These are phyloP conservation scores for Musca vetustissima DNA, from an alignment of 1,140 invertebrate genomes.

Conservation along the genomic window DNA sequence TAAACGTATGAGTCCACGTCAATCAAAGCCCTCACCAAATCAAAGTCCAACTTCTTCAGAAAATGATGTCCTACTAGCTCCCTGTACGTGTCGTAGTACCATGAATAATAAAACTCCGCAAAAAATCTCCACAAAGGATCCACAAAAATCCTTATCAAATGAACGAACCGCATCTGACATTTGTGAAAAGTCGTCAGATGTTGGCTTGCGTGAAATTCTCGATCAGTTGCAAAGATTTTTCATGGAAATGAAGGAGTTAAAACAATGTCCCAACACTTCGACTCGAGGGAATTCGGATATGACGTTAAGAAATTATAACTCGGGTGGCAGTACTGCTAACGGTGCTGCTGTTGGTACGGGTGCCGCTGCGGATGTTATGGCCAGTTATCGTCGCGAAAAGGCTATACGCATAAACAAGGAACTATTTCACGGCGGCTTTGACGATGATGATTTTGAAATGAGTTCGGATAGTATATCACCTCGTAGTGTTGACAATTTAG, in stretches of 20 bases:
- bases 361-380: background rate
- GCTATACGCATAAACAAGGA: conserved; percentile 21
- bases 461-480: conserved; percentile 44
- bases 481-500: conserved; percentile 38
- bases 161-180: conserved; percentile 30
- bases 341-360: background rate
- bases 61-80: conserved; percentile 20
- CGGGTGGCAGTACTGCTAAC: no score
- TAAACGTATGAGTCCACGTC: background rate
- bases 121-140: background rate
- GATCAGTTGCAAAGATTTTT: conserved; percentile 45
- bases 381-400: conserved; percentile 11
- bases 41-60: background rate
- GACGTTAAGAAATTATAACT: conserved; percentile 17
- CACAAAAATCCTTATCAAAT: conserved; percentile 34
- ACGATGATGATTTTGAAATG: conserved; percentile 37
- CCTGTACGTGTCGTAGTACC: conserved; percentile 35
- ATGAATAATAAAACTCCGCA: conserved; percentile 22
- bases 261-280: no score
- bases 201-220: conserved; percentile 38
- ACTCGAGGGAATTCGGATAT: conserved; percentile 29
- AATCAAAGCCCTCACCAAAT: background rate
- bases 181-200: conserved; percentile 39
- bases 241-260: conserved; percentile 32
- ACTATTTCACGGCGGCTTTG: conserved; percentile 17